A percentile compares a stretch with the other conserved stretches of the same genome.
Conservation (phyloP, 1,140 invertebrate species). For the Lordiphosa stackelbergi region DNA sequence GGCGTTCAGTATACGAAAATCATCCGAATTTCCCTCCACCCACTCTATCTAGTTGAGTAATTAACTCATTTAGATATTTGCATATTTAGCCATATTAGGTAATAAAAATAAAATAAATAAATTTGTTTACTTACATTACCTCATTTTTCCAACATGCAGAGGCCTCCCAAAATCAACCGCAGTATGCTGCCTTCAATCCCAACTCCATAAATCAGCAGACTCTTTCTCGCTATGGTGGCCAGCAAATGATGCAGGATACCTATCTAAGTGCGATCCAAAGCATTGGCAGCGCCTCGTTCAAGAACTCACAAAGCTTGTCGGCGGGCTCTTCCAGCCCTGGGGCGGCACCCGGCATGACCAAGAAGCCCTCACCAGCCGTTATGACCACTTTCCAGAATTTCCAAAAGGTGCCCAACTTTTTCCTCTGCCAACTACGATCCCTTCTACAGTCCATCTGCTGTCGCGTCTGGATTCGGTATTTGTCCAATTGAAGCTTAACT, state of each 20-base stretch:
- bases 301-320: conserved; percentile 65
- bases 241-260: conserved; percentile 68
- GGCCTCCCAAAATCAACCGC: conserved; percentile 66
- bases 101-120: too few species aligned
- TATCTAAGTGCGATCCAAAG: conserved; percentile 69
- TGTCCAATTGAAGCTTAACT: conserved; percentile 82
- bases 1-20: too few species aligned
- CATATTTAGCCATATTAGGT: too few species aligned
- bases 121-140: too few species aligned
- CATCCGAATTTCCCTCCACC: too few species aligned
- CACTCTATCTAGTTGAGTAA: too few species aligned
- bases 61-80: too few species aligned
- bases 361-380: conserved; percentile 63
- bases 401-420: conserved; percentile 89
- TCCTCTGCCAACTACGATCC: conserved; percentile 90
- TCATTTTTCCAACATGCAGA: conserved; percentile 28
- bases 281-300: conserved; percentile 67
- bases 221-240: conserved; percentile 54
- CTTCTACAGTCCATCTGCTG: conserved; percentile 89
- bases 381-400: conserved; percentile 82
- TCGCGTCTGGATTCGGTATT: conserved; percentile 90
- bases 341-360: conserved; percentile 52
- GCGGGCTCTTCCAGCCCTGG: conserved; percentile 45
- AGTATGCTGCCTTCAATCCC: conserved; percentile 60
- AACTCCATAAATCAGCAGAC: conserved; percentile 51